Evolutionary conservation across 2,888 invertebrate genomes (phyloP).

Genomic region (Sclerodermus sp.): DNA sequence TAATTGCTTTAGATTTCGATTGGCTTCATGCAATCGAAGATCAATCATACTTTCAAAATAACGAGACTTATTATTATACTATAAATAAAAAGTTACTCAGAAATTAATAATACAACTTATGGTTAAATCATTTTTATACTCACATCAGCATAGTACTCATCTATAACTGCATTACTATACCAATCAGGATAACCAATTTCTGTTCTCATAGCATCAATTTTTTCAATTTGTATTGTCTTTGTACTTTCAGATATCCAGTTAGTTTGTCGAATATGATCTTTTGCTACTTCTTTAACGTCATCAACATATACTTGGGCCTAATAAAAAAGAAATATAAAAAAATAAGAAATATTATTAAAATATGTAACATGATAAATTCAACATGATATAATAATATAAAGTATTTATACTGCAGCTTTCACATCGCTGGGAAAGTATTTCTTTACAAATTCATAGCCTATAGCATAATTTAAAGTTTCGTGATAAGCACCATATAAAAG

Average conservation of each 20-base stretch:
- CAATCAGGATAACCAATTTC: neutral
- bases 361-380: too few relatives aligned
- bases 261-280: too few relatives aligned
- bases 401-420: conserved; percentile 20
- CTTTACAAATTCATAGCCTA: conserved; percentile 25
- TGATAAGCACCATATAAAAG: too few relatives aligned
- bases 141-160: neutral
- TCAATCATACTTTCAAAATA: too few relatives aligned
- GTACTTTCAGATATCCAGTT: neutral
- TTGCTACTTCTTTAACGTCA: too few relatives aligned
- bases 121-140: neutral
- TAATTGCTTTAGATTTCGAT: too few relatives aligned
- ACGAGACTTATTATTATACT: neutral
- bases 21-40: too few relatives aligned
- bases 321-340: too few relatives aligned
- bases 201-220: neutral
- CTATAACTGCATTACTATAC: neutral
- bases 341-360: too few relatives aligned
- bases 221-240: neutral
- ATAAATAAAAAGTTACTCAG: neutral
- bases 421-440: conserved; percentile 16
- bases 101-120: neutral
- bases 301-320: too few relatives aligned
- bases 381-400: too few relatives aligned
- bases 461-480: conserved; percentile 32